Base-by-base conservation (phyloP, 2,888 invertebrate species). In the Sesia bembeciformis region DNA sequence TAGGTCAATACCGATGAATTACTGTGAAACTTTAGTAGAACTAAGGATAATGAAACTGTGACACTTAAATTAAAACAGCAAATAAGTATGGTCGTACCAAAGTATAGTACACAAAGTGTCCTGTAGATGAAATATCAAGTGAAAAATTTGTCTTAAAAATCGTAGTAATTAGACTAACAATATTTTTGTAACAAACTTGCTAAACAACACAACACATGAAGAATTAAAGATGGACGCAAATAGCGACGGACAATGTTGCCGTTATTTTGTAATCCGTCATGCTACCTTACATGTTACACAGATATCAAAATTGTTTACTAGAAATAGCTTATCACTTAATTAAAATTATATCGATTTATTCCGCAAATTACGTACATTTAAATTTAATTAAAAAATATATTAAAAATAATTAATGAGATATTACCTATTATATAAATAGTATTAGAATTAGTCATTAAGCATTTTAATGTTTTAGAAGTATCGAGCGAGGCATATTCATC, bases 171-270 rank as follows among this genome's bases (percentile, higher is more conserved):
- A 42, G 5, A 6, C 7, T 60, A 62, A 58, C 60, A 71, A 63
- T 72, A 70, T 69, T 72, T 74, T 73, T 76, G 64, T 70, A 71
- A 70, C 67, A 78, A 77, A 81, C 81, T 79, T 73, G 69, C 64
- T 74, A 74, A 74, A 81, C 80, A 85, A 84, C 82, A 87, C 83
- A 87, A 85, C 81, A 87, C 85, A 87, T 81, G 83, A 84, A 83
- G 78, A 78, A 82, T 76, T 78, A 85, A 88, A 88, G 88, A 89
- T 89, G 89, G 89, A 89, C 88, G 89, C 88, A 84, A 84, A 83
- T 83, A 76, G 72, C 75, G 66, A 76, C 81, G 81, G 84, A 72
- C 76, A 66, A 76, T 82, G 82, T 85, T 86, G 84, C 73, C 65
- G 66, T 68, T 70, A 64, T 70, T 74, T 70, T 67, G 72, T 73